Evolutionary conservation across 2,797 vertebrate species (phyloP).

Genomic region (Poeciliopsis paucimaculata): DNA sequence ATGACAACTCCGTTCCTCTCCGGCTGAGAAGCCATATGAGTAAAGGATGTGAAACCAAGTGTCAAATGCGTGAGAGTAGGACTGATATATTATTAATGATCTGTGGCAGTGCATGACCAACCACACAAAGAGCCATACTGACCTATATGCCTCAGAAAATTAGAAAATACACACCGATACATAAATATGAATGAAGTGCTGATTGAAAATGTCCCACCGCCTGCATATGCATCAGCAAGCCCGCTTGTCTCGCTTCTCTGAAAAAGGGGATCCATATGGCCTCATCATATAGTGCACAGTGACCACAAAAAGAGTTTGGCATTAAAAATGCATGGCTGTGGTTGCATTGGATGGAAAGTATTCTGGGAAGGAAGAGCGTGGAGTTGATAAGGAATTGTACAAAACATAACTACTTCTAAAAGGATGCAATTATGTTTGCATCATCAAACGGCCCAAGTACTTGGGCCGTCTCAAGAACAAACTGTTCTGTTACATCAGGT

Average conservation of each 20-base stretch:
- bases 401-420: background rate
- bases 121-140: conserved; percentile 24
- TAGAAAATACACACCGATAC: conserved; percentile 13
- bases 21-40: conserved; percentile 56
- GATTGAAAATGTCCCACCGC: conserved; percentile 3
- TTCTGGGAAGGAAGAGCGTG: background rate
- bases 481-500: background rate
- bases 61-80: conserved; percentile 71
- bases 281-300: background rate
- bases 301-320: background rate
- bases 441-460: background rate
- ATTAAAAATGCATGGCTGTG: conserved; percentile 10
- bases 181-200: conserved; percentile 27
- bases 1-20: conserved; percentile 57
- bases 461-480: background rate
- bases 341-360: background rate
- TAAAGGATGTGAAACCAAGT: conserved; percentile 75
- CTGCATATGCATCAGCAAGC: conserved; percentile 7
- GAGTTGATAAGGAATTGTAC: background rate
- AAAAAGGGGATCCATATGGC: background rate
- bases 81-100: conserved; percentile 76
- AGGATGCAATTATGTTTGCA: background rate
- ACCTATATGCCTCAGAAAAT: conserved; percentile 10
- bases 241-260: conserved; percentile 1
- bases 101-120: conserved; percentile 58